Percentiles rank a stretch among this genome's conserved stretches.
phyloP scores from a whole-genome alignment of 2,113 vertebrate genomes.

The Limnothrissa miodon region DNA sequence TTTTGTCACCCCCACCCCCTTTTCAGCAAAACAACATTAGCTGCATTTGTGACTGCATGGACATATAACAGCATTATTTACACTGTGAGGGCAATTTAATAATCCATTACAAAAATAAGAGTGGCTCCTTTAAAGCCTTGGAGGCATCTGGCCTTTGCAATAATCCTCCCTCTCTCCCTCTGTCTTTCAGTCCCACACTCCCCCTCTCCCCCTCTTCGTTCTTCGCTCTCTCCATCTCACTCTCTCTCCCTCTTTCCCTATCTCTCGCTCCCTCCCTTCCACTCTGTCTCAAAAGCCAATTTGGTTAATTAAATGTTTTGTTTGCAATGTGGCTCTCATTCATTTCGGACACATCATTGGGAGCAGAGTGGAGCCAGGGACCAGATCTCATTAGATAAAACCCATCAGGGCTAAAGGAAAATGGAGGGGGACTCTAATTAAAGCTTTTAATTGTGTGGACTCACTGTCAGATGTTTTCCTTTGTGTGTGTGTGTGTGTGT shows the following conservation, averaged over 20 bases:
- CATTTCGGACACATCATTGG: constrained; percentile 99
- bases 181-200: constrained; percentile 55
- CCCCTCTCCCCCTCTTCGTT: constrained; percentile 67
- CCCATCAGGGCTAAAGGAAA: constrained; percentile 98
- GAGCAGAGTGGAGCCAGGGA: constrained; percentile 97
- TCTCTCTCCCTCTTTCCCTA: constrained; percentile 72
- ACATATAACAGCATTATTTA: constrained; percentile 57
- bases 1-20: neutral
- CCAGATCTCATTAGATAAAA: constrained; percentile 99
- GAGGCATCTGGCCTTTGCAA: constrained; percentile 75
- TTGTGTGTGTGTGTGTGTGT: constrained; percentile 38
- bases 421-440: constrained; percentile 99
- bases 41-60: constrained; percentile 27
- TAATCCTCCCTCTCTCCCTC: constrained; percentile 68
- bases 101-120: constrained; percentile 63
- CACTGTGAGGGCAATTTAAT: constrained; percentile 57
- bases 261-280: constrained; percentile 60
- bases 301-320: constrained; percentile 99
- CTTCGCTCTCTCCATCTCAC: constrained; percentile 72
- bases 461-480: constrained; percentile 91
- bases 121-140: constrained; percentile 80
- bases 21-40: constrained; percentile 1
- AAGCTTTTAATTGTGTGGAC: constrained; percentile 99
- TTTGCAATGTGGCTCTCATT: constrained; percentile 99
- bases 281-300: constrained; percentile 94